These are phyloP conservation scores for Trachythela sp. DNA, from an alignment of 64 coral and sea anemone genomes.

Conservation along the genomic window DNA sequence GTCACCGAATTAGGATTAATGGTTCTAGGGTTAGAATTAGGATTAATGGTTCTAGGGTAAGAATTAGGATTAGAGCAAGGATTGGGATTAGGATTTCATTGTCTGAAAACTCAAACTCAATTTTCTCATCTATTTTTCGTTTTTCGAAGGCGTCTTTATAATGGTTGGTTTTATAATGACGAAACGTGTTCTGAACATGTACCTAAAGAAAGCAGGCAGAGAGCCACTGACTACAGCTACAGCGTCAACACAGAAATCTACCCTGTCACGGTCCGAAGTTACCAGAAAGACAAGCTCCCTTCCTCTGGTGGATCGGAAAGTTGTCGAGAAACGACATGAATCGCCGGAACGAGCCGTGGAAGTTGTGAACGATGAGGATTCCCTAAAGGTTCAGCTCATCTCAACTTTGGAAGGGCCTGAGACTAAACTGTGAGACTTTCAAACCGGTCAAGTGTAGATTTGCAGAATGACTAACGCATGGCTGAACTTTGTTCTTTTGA, in stretches of 20 bases:
- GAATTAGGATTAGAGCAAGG: no score
- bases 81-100: no score
- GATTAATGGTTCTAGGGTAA: no score
- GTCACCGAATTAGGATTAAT: no score
- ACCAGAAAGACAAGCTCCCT: not conserved
- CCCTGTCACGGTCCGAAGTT: not conserved
- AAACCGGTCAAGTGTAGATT: not conserved
- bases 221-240: not conserved
- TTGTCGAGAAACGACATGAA: not conserved
- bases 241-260: not conserved
- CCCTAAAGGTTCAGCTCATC: not conserved
- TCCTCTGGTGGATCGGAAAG: not conserved
- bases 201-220: not conserved
- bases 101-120: not conserved
- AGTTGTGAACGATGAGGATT: not conserved
- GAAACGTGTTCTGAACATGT: constrained; percentile 7
- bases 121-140: not conserved
- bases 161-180: constrained; percentile 10
- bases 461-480: no score
- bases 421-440: not conserved
- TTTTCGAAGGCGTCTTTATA: not conserved
- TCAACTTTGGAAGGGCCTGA: not conserved
- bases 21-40: no score
- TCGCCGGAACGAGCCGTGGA: not conserved
- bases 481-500: no score